Base-by-base conservation (phyloP, 1,140 invertebrate species). In the Sarcophaga peregrina region DNA sequence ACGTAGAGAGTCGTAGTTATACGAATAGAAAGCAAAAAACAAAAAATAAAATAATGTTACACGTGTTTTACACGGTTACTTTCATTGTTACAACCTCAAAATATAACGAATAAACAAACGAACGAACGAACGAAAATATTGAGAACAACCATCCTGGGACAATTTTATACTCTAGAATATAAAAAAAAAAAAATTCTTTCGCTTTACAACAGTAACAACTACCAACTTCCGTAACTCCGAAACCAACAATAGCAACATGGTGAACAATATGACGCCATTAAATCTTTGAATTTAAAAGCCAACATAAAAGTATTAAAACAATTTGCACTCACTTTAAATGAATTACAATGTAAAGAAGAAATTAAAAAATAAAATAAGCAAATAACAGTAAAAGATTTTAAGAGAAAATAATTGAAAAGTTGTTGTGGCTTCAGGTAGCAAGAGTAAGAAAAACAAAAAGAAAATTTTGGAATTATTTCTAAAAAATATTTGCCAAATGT, bases 241-340 rank as follows among this genome's bases (percentile, higher is more conserved):
- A 72, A 72, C 47, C 47, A 78, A 47, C 50, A 50, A 78, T 47
- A 20, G 25, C 83, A 83, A 83, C 81, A 83, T 83, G 83, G 83
- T 80, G 78, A 37, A 80, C 83, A 78, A 82, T 73, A 83, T 83
- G 83, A 46, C 83, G 80, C n/a, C 73, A 83, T 81, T 45, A 83
- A 78, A 62, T 81, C 25, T 62, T 81, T 81, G 80, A 58, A 62
- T 54, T n/a, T 58, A 58, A 11, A 54, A 37, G 75, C 75, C 47
- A 52, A 50, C 46, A 45, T 72, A 87, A 86, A 87, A 86, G 87
- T 89, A 89, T 87, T 89, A 89, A 89, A 89, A 88, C 88, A 87
- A 89, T 89, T 89, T 88, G 86, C 88, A 89, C 88, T 89, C 87
- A 87, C 85, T 89, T 87, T 88, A 83, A 68, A 68, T 68, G 1